phyloP scores from a whole-genome alignment of 30 jellyfish, hydroid and myxozoan genomes.

The Morbakka virulenta region DNA sequence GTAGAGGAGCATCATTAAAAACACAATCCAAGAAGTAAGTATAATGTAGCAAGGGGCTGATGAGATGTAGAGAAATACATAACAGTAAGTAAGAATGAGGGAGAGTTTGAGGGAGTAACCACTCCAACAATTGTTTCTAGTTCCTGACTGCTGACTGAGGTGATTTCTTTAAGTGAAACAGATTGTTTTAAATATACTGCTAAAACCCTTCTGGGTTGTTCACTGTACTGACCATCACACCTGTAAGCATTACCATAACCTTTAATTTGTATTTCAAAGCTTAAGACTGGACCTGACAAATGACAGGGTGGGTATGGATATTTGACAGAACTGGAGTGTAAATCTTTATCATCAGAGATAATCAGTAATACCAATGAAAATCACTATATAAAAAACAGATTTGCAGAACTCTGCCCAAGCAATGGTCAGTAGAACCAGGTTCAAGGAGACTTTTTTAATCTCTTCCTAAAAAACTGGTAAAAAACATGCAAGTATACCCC shows the following conservation, averaged over 20 bases:
- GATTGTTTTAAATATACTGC: constrained; percentile 15
- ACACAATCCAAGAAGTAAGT: not conserved
- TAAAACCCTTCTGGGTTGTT: constrained; percentile 13
- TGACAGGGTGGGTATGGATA: not conserved
- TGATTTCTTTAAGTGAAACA: constrained; percentile 3
- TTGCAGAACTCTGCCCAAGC: too few species aligned
- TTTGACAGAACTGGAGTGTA: not conserved
- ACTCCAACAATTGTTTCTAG: constrained; percentile 11
- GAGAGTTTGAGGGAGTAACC: not conserved
- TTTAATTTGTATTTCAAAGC: not conserved
- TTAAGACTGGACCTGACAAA: not conserved
- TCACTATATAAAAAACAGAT: too few species aligned
- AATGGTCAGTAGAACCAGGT: too few species aligned
- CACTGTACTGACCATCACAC: not conserved
- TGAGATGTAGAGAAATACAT: not conserved
- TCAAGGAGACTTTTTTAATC: too few species aligned
- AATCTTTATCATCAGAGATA: not conserved
- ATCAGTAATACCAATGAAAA: not conserved
- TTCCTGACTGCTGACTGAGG: constrained; percentile 33
- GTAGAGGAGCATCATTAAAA: not conserved
- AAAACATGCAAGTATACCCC: too few species aligned
- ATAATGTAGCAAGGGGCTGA: not conserved
- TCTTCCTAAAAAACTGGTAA: too few species aligned
- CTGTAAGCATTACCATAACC: not conserved
- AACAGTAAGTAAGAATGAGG: not conserved